Conservation (phyloP, 1,140 invertebrate species). For the Tetramorium parvispinum region DNA sequence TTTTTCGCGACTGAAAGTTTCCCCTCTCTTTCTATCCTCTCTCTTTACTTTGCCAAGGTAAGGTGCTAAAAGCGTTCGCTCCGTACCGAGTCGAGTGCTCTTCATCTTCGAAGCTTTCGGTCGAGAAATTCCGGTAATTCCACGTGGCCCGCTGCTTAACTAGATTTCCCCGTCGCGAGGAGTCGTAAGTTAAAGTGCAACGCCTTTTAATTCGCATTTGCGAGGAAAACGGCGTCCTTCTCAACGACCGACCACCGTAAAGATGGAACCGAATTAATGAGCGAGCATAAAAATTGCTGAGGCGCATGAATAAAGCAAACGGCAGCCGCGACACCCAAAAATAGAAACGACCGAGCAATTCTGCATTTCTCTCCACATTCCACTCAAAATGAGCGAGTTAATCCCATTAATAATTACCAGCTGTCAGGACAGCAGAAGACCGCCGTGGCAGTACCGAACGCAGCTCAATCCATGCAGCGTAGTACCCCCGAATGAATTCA, state of each 20-base stretch:
- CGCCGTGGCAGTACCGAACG: conserved; percentile 30
- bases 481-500: conserved; percentile 55
- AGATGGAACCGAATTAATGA: conserved; percentile 35
- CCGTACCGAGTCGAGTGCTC: conserved; percentile 22
- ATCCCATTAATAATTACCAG: conserved; percentile 51
- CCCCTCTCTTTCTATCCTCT: background rate
- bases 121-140: conserved; percentile 48
- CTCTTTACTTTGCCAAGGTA: background rate
- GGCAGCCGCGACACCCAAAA: conserved; percentile 28
- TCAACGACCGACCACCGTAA: background rate
- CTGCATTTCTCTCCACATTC: background rate
- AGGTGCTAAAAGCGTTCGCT: conserved; percentile 39
- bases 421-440: conserved; percentile 46
- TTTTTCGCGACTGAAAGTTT: conserved; percentile 31
- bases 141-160: conserved; percentile 49
- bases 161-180: conserved; percentile 33
- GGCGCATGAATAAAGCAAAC: conserved; percentile 25
- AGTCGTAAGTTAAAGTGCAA: conserved; percentile 44
- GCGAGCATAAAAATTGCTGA: conserved; percentile 38
- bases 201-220: conserved; percentile 52
- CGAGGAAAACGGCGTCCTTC: background rate
- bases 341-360: conserved; percentile 28
- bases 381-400: conserved; percentile 13
- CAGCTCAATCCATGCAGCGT: background rate
- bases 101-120: conserved; percentile 41